Base-by-base conservation (phyloP, 1,140 invertebrate genomes). In the Hyles euphorbiae region DNA sequence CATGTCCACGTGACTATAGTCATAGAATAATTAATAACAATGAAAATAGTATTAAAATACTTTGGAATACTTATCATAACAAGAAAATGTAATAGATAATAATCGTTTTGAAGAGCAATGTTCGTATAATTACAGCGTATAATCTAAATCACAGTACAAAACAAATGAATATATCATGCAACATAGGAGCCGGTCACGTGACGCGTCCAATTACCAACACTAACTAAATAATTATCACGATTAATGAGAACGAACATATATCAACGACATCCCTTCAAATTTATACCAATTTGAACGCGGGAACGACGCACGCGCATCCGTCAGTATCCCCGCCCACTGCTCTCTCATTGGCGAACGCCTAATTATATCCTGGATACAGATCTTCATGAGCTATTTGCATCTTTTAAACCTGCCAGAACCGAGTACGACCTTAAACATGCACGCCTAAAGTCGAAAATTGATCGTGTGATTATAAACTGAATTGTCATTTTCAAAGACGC, bases 201-300 rank as follows among this genome's bases (percentile, higher is more conserved):
- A 84, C 83, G 73, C 72, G 65, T 78, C 80, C 78, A 87, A 87
- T 86, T 87, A 84, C 74, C 71, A 67, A 49, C 68, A 80, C 81
- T 75, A 85, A 87, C 83, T 84, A 86, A 83, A 87, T 87, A 85
- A 87, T 87, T 84, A 87, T 85, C 78, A 76, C 80, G 79, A 87
- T 87, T 87, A 87, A 87, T 86, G 84, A 76, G 62, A 72, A 53
- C 68, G 46, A 66, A 57, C 81, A 86, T 87, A 83, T 79, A 67
- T 87, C 82, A 87, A 60, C 34, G 56, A 58, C 53, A 58, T 60
- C 76, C 74, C 65, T 67, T 79, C 32, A 80, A 84, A 83, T 85
- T 84, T 84, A 83, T 76, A 61, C 72, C 62, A 68, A 63, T 74
- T 81, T 77, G 76, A 80, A 70, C 68, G 61, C 61, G 52, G 65